These are phyloP conservation scores for Carapus acus DNA, from an alignment of 2,797 vertebrate genomes.

Conservation along the genomic window DNA sequence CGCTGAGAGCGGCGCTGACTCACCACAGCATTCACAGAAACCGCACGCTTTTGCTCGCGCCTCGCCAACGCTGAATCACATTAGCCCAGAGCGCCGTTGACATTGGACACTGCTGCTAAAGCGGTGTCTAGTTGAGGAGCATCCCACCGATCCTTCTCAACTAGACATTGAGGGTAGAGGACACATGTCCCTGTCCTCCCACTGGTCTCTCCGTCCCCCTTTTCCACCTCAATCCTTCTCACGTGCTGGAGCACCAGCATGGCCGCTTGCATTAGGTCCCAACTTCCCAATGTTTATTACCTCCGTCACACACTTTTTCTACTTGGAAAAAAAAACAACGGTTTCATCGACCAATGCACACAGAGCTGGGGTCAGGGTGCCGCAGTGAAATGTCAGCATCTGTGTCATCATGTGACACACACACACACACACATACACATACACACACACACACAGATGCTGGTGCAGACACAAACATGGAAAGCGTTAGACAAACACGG, in stretches of 20 bases:
- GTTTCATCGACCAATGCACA: constrained; percentile 20
- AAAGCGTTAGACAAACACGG: too few relatives aligned
- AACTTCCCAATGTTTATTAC: not conserved
- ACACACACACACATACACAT: constrained; percentile 12
- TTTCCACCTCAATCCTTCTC: too few relatives aligned
- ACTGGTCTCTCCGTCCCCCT: too few relatives aligned
- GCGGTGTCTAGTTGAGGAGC: too few relatives aligned
- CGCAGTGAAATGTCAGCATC: constrained; percentile 37
- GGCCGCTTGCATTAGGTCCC: not conserved
- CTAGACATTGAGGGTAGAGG: too few relatives aligned
- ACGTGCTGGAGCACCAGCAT: too few relatives aligned
- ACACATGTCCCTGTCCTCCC: too few relatives aligned
- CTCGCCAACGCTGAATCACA: constrained; percentile 37
- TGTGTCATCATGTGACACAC: constrained; percentile 39
- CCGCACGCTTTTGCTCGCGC: constrained; percentile 31
- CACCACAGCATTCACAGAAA: constrained; percentile 50
- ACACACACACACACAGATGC: constrained; percentile 43
- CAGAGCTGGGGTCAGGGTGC: not conserved
- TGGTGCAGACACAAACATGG: too few relatives aligned
- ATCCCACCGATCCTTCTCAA: too few relatives aligned
- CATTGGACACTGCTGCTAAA: constrained; percentile 14
- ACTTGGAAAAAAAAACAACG: constrained; percentile 1
- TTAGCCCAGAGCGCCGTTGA: constrained; percentile 22
- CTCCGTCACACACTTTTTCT: not conserved
- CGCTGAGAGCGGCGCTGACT: constrained; percentile 54